phyloP scores from a whole-genome alignment of 2,888 invertebrate species.

The Oscheius onirici region DNA sequence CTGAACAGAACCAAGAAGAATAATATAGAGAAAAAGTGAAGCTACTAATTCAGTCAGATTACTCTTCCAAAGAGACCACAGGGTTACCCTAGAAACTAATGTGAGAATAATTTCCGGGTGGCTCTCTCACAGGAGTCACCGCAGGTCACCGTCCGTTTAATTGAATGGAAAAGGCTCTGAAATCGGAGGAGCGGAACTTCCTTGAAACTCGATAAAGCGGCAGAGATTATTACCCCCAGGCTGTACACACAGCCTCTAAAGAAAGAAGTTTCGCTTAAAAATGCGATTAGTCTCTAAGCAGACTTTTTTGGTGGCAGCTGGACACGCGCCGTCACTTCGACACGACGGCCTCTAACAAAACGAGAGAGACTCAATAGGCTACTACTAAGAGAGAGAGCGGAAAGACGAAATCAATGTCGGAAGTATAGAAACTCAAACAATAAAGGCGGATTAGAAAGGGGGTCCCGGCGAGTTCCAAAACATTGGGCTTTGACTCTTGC shows the following conservation, averaged over 20 bases:
- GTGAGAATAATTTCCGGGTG: no score
- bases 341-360: conserved; percentile 9
- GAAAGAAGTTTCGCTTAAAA: conserved; percentile 13
- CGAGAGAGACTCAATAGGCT: conserved; percentile 8
- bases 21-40: no score
- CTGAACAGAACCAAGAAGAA: no score
- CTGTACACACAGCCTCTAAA: not conserved
- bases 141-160: no score
- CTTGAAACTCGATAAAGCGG: conserved; percentile 21
- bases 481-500: no score
- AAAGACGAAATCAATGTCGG: not conserved
- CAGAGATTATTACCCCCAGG: not conserved
- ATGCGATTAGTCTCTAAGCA: conserved; percentile 16
- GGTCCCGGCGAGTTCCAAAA: not conserved
- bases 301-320: conserved; percentile 18
- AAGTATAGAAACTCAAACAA: not conserved
- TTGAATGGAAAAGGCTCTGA: not conserved
- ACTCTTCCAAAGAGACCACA: no score
- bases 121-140: no score
- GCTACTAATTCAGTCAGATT: no score
- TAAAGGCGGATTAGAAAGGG: not conserved
- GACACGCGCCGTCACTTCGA: conserved; percentile 7
- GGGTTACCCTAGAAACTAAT: no score
- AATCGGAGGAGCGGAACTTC: conserved; percentile 9
- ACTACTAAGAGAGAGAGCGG: conserved; percentile 2